Conservation (phyloP, 2,888 invertebrate genomes). For the Acanthosepion pharaonis region DNA sequence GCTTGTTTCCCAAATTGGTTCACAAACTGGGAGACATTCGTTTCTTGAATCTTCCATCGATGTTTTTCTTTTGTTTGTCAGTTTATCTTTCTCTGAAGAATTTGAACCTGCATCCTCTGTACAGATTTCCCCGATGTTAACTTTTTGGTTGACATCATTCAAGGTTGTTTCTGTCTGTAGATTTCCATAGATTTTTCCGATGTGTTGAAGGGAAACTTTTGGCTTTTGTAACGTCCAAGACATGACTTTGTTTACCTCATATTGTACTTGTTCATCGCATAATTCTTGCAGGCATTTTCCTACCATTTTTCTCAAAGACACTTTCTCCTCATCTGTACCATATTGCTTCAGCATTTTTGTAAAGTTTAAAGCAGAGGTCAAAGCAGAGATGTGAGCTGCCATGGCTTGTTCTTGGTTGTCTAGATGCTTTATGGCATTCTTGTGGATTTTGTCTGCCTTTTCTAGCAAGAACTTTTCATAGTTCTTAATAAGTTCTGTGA, state of each 20-base stretch:
- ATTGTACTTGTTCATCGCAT: constrained; percentile 62
- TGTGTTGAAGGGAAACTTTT: too few species aligned
- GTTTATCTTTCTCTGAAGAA: too few species aligned
- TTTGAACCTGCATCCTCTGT: too few species aligned
- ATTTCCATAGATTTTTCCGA: too few species aligned
- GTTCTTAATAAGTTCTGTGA: constrained; percentile 62
- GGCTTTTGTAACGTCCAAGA: too few species aligned
- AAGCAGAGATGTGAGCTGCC: constrained; percentile 62
- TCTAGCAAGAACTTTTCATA: constrained; percentile 64
- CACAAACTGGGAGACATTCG: too few species aligned
- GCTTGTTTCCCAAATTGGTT: too few species aligned
- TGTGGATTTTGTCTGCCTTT: constrained; percentile 61
- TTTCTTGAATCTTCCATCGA: too few species aligned
- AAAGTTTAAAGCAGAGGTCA: constrained; percentile 64
- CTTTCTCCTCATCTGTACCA: constrained; percentile 68
- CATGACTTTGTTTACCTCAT: constrained; percentile 49
- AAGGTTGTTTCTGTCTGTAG: too few species aligned
- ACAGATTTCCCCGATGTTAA: too few species aligned
- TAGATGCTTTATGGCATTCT: constrained; percentile 59
- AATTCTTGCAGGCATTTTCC: constrained; percentile 65
- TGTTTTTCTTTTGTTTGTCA: too few species aligned
- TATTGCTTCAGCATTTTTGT: constrained; percentile 66
- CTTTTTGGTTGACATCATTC: too few species aligned
- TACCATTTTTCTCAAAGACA: constrained; percentile 65
- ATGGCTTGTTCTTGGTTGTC: constrained; percentile 57